Evolutionary conservation across 2,888 invertebrate genomes (phyloP).

Genomic region (Heliconius aoede): DNA sequence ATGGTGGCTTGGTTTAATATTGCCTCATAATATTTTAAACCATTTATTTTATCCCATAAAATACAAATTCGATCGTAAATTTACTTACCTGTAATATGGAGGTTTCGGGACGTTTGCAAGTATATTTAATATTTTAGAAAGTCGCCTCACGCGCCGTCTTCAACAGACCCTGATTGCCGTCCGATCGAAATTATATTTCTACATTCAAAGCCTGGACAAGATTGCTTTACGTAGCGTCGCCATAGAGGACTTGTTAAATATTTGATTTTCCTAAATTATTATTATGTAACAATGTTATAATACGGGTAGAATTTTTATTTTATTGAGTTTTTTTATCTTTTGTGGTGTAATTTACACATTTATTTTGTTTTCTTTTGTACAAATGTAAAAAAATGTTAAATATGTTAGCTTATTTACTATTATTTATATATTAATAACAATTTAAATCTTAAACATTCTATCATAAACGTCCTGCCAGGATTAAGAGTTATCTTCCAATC

Average conservation of each 20-base stretch:
- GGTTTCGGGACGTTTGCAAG: conserved; percentile 48
- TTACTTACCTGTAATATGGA: conserved; percentile 41
- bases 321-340: conserved; percentile 19
- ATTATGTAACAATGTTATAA: conserved; percentile 46
- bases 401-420: too few species aligned
- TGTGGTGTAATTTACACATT: background rate
- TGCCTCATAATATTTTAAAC: background rate
- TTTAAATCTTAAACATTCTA: too few species aligned
- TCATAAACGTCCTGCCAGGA: too few species aligned
- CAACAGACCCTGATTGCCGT: conserved; percentile 83
- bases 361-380: background rate
- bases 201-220: conserved; percentile 81
- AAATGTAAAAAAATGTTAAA: background rate
- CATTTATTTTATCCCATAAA: conserved; percentile 20
- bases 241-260: conserved; percentile 53
- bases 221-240: conserved; percentile 65
- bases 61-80: conserved; percentile 30
- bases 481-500: too few species aligned
- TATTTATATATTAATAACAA: too few species aligned
- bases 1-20: background rate
- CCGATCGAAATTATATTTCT: conserved; percentile 83
- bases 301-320: conserved; percentile 31
- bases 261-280: conserved; percentile 53
- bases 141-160: conserved; percentile 82
- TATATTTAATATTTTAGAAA: conserved; percentile 78